These are phyloP conservation scores for Threskiornis aethiopicus DNA, from an alignment of 2,797 vertebrate genomes.

Conservation along the genomic window DNA sequence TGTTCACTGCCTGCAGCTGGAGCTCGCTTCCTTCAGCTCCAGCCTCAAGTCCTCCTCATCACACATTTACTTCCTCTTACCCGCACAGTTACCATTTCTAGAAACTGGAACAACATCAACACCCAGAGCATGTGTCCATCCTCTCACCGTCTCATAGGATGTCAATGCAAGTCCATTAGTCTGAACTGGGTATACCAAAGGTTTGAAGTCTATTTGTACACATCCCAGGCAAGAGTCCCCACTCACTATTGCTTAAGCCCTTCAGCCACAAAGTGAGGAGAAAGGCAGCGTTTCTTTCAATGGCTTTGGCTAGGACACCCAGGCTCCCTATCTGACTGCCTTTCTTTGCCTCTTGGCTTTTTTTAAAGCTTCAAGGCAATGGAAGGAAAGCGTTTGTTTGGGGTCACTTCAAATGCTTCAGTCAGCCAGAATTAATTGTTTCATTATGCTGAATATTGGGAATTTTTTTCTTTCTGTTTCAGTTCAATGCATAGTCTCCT, in stretches of 20 bases:
- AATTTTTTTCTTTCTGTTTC: neutral
- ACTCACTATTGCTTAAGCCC: neutral
- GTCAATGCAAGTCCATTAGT: neutral
- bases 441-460: conserved; percentile 4
- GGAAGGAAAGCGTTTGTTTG: neutral
- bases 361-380: neutral
- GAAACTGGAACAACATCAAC: neutral
- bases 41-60: neutral
- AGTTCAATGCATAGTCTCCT: neutral
- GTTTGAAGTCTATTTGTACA: neutral
- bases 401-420: neutral
- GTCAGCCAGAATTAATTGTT: neutral
- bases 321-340: neutral
- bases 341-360: neutral
- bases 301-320: neutral
- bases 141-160: neutral
- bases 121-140: neutral
- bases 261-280: neutral
- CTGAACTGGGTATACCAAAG: neutral
- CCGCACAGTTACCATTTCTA: neutral
- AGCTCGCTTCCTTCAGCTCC: neutral
- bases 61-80: neutral
- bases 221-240: neutral
- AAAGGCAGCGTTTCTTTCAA: neutral
- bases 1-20: neutral